Conservation (phyloP, 2,797 vertebrate species). For the Gephyroberyx darwinii region DNA sequence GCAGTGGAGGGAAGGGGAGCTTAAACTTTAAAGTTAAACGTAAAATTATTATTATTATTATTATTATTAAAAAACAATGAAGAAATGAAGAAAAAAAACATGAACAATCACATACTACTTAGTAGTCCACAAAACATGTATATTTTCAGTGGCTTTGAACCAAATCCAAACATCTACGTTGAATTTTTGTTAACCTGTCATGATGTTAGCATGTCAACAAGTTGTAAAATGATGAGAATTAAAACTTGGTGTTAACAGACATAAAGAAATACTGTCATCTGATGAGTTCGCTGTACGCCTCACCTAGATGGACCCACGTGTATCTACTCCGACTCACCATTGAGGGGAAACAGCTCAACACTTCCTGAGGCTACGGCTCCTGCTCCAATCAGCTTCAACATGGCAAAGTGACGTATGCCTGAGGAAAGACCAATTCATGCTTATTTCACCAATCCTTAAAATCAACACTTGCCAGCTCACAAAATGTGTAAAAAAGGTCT, state of each 20-base stretch:
- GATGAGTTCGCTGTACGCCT: too few species aligned
- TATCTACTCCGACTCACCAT: constrained; percentile 70
- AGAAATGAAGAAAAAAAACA: too few species aligned
- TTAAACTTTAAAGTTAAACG: too few species aligned
- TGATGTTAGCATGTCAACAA: not conserved
- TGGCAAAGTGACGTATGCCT: constrained; percentile 86
- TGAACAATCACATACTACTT: too few species aligned
- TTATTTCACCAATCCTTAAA: not conserved
- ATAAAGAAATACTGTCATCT: too few species aligned
- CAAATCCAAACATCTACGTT: too few species aligned
- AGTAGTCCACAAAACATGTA: too few species aligned
- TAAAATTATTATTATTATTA: too few species aligned
- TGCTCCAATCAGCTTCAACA: constrained; percentile 79
- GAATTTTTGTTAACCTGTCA: not conserved
- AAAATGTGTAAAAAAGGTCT: too few species aligned
- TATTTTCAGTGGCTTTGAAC: too few species aligned
- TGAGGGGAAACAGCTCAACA: constrained; percentile 82
- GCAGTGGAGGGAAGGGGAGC: not conserved
- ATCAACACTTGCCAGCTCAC: not conserved
- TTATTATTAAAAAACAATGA: too few species aligned
- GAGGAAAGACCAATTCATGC: constrained; percentile 8
- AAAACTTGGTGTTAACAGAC: too few species aligned
- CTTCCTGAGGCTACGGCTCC: constrained; percentile 76
- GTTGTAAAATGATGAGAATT: not conserved
- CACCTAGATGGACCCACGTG: not conserved